Evolutionary conservation across 2,888 invertebrate species (phyloP), one percentile per base, ranked within the genome.

Genomic region (Platerodrilus igneus): DNA sequence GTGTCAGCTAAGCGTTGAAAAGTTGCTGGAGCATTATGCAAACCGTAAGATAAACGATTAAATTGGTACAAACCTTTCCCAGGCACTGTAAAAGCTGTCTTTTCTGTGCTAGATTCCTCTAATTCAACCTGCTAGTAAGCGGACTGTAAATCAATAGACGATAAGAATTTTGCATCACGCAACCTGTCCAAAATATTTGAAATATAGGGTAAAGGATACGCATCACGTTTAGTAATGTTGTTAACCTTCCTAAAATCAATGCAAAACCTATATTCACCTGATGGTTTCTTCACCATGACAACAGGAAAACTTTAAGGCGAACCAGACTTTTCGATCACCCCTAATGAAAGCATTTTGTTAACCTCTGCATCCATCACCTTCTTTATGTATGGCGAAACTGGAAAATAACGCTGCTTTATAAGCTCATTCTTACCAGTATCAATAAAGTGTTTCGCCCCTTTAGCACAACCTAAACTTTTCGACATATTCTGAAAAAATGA

Each of bases 61-160:
- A 51, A 59, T 20, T 61, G 48, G 31, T 52, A 60, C 3, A 54
- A 44, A 2, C 58, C 59, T 15, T 54, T 39, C 8, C 56, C 50
- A 2, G 54, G 52, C 1, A 62, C 47, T 4, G 47, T 41, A 45
- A 62, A 63, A 3, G 60, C 58, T 13, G 59, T 57, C 34, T 58
- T 56, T 29, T 53, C 51, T 8, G 27, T 10, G 13, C 50, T 50
- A 6, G 27, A 19, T 14, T 36, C 26, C 16, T 45, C 34, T 19
- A 59, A 27, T 3, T 50, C 50, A 9, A 60, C 45, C 35, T 60
- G 56, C 50, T 49, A 55, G 40, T 51, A 55, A 4, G 48, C 47
- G n/a, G 37, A 31, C 5, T 37, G 47, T 2, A 55, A 34, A 38
- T 57, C 52, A 7, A 56, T 36, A 6, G 47, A 47, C 2, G 43